Percentiles rank a stretch among this genome's conserved stretches.
Conservation (phyloP, 2,113 vertebrate species). For the Nycticebus coucang region DNA sequence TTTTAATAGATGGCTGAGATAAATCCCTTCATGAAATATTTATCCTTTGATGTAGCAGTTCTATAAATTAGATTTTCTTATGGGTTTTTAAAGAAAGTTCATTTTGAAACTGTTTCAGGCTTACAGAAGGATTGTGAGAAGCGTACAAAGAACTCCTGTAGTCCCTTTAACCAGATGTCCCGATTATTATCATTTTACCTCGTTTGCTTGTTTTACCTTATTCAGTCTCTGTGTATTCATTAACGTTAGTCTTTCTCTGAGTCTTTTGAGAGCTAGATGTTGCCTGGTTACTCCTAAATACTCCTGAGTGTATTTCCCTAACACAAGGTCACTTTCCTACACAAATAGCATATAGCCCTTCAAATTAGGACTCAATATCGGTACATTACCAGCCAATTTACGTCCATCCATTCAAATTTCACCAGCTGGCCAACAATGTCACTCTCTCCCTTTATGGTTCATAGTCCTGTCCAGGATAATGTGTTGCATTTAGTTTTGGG, state of each 20-base stretch:
- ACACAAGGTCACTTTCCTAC: background rate
- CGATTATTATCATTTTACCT: background rate
- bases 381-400: background rate
- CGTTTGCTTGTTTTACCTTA: background rate
- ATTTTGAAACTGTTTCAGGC: constrained; percentile 44
- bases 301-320: background rate
- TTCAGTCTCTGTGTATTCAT: constrained; percentile 3
- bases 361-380: background rate
- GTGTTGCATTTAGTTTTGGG: background rate
- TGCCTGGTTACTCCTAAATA: background rate
- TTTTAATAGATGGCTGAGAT: constrained; percentile 15
- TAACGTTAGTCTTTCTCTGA: constrained; percentile 39
- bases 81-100: background rate
- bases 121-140: background rate
- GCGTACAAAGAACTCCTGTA: background rate
- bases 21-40: background rate
- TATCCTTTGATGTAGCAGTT: constrained; percentile 34
- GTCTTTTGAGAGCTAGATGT: constrained; percentile 25
- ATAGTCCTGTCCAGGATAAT: background rate
- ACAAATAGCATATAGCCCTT: background rate
- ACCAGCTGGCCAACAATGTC: background rate
- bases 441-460: background rate
- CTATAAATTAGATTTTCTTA: constrained; percentile 45
- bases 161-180: background rate
- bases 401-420: background rate